Evolutionary conservation across 2,113 vertebrate species (phyloP).

Genomic region (Colaptes auratus): DNA sequence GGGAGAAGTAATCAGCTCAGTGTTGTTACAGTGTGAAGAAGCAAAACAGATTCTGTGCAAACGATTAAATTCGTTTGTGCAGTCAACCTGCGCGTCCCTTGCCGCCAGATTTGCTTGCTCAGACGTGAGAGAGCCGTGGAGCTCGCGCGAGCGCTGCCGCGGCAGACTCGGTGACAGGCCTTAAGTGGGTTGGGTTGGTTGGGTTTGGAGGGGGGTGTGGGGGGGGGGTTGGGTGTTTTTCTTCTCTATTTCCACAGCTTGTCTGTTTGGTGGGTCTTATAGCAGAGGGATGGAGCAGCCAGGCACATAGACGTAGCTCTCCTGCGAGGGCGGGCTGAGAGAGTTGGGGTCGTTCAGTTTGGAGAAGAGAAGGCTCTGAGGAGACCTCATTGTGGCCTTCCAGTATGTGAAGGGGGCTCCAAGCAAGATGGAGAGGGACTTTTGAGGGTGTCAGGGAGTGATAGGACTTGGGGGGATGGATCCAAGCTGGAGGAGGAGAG

Average conservation of each 20-base stretch:
- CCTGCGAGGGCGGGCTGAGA: no score
- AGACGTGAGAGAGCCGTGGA: neutral
- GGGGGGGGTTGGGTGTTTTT: no score
- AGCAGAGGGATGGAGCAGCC: neutral
- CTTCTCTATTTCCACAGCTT: neutral
- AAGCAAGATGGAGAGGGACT: no score
- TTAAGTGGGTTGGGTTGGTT: neutral
- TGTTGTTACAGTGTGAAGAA: neutral
- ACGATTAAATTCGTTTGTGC: slow-evolving; percentile 26
- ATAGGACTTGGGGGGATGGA: no score
- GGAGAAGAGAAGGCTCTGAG: no score
- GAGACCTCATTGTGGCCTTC: no score
- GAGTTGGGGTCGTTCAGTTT: no score
- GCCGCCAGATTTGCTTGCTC: neutral
- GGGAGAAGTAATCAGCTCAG: neutral
- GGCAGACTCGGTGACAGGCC: neutral
- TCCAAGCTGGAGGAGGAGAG: no score
- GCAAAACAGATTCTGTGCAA: slow-evolving; percentile 25
- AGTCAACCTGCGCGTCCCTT: neutral
- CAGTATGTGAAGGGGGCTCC: no score
- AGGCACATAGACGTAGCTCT: accelerated
- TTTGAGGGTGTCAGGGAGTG: no score
- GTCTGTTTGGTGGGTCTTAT: neutral
- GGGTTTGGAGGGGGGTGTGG: no score
- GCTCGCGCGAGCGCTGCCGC: neutral